A percentile compares a stretch with the other conserved stretches of the same genome.
phyloP scores from a whole-genome alignment of 1,140 invertebrate species.

The Philaenus spumarius region DNA sequence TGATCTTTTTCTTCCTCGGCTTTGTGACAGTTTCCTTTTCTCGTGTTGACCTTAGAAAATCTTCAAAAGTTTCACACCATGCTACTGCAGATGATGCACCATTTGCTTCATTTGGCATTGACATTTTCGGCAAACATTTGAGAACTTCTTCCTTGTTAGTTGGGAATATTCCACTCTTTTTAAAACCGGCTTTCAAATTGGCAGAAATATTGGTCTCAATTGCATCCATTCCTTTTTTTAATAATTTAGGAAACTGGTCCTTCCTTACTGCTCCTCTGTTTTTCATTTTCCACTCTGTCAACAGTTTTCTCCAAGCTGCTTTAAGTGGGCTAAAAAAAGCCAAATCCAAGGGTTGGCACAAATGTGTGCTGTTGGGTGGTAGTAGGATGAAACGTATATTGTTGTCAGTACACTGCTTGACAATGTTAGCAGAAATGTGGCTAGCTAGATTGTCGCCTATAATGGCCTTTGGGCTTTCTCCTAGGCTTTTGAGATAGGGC shows the following conservation, averaged over 20 bases:
- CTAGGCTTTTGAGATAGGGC: not conserved
- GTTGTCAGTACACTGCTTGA: slow-evolving; percentile 29
- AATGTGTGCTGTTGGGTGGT: slow-evolving; percentile 39
- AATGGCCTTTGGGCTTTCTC: too few relatives aligned
- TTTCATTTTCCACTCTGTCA: slow-evolving; percentile 11
- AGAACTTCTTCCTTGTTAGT: slow-evolving; percentile 12
- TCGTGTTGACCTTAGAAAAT: slow-evolving; percentile 3
- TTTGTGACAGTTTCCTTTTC: slow-evolving; percentile 4
- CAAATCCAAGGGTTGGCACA: slow-evolving; percentile 39
- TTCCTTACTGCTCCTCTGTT: not conserved
- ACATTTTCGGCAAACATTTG: slow-evolving; percentile 8
- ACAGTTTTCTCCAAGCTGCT: slow-evolving; percentile 31
- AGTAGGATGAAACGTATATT: slow-evolving; percentile 33
- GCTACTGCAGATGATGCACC: not conserved
- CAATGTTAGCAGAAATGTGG: slow-evolving; percentile 35
- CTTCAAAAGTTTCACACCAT: slow-evolving; percentile 6
- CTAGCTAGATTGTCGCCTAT: slow-evolving; percentile 39
- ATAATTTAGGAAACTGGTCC: slow-evolving; percentile 4
- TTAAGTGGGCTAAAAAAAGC: slow-evolving; percentile 36
- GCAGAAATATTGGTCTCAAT: slow-evolving; percentile 3
- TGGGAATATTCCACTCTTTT: slow-evolving; percentile 12
- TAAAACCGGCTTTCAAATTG: slow-evolving; percentile 12
- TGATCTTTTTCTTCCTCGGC: slow-evolving; percentile 9
- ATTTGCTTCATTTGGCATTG: not conserved
- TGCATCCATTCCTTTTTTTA: slow-evolving; percentile 7